These are phyloP conservation scores for Phalanger gymnotis DNA, from an alignment of 2,797 vertebrate genomes.

Conservation along the genomic window DNA sequence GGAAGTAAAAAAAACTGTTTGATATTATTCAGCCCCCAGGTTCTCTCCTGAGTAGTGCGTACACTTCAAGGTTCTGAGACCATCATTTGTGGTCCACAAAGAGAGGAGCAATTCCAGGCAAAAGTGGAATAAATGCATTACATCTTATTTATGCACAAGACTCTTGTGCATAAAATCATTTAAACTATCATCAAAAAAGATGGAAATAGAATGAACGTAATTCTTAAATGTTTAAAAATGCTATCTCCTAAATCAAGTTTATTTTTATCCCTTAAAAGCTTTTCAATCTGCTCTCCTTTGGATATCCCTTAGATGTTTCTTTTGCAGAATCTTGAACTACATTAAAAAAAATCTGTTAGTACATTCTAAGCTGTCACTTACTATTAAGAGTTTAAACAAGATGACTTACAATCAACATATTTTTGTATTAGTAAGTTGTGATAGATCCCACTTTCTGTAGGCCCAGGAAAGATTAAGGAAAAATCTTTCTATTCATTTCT, in stretches of 20 bases:
- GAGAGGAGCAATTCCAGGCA: neutral
- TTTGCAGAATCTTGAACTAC: neutral
- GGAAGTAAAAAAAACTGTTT: neutral
- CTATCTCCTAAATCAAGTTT: neutral
- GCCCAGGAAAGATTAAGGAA: neutral
- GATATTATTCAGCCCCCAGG: neutral
- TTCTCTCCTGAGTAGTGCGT: neutral
- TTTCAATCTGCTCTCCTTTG: neutral
- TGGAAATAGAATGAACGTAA: neutral
- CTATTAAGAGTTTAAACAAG: neutral
- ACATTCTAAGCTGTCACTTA: neutral
- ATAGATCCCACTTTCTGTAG: neutral
- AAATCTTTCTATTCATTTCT: neutral
- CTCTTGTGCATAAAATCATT: neutral
- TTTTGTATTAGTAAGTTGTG: neutral
- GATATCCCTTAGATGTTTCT: neutral
- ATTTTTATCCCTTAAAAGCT: neutral
- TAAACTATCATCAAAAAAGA: neutral
- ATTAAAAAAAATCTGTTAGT: neutral
- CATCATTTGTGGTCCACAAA: neutral
- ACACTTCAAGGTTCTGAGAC: neutral
- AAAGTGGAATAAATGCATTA: neutral
- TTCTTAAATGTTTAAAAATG: neutral
- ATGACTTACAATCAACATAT: constrained; percentile 1
- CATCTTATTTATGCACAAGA: neutral